A percentile compares a stretch with the other conserved stretches of the same genome.
Conservation (phyloP, 2,797 vertebrate species). For the Eptatretus atami region DNA sequence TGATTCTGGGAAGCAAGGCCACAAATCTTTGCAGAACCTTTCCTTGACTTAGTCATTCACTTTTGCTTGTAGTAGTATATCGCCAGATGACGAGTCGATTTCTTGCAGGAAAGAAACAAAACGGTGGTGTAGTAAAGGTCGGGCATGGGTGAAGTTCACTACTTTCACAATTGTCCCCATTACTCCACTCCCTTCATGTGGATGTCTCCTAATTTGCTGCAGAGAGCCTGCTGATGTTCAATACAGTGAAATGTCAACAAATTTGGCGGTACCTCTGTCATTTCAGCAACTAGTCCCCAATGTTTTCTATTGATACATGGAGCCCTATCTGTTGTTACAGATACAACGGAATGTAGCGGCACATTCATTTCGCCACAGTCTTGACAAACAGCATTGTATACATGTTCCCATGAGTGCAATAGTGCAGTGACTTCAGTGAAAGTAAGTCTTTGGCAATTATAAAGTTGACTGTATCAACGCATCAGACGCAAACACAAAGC, state of each 20-base stretch:
- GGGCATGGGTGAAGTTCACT: conserved; percentile 6
- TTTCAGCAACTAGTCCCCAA: conserved; percentile 7
- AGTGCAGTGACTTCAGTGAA: conserved; percentile 6
- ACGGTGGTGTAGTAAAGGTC: conserved; percentile 6
- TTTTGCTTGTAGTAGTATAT: conserved; percentile 7
- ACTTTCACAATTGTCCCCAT: conserved; percentile 7
- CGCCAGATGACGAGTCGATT: conserved; percentile 4
- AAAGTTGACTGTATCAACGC: conserved; percentile 6
- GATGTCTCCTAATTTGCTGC: conserved; percentile 8
- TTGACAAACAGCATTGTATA: conserved; percentile 8
- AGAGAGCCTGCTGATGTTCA: conserved; percentile 6
- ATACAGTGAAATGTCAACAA: conserved; percentile 5
- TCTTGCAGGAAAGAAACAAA: conserved; percentile 7
- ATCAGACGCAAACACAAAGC: conserved; percentile 5
- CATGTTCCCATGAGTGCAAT: conserved; percentile 6
- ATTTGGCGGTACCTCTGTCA: neutral
- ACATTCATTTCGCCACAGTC: conserved; percentile 7
- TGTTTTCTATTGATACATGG: conserved; percentile 7
- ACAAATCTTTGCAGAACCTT: conserved; percentile 7
- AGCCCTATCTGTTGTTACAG: conserved; percentile 7
- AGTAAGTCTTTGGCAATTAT: conserved; percentile 8
- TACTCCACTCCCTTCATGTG: conserved; percentile 6
- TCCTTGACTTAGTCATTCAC: conserved; percentile 7
- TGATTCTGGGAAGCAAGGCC: conserved; percentile 6
- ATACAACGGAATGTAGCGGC: conserved; percentile 6